Evolutionary conservation across 2,113 vertebrate genomes (phyloP).

Genomic region (Microcebus ravelobensis): DNA sequence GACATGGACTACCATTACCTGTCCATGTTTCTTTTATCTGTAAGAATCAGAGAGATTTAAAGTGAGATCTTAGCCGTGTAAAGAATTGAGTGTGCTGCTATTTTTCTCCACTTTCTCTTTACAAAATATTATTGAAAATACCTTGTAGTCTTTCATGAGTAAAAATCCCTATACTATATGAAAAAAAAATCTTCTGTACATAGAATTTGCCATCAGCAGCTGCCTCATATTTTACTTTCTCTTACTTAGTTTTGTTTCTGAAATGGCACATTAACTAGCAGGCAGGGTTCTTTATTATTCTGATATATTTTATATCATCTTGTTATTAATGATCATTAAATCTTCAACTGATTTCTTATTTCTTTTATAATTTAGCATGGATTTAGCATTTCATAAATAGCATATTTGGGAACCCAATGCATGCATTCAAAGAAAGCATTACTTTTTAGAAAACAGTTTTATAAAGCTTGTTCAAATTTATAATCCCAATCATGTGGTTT

Average conservation of each 20-base stretch:
- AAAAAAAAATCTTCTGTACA: not conserved
- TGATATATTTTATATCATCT: slow-evolving; percentile 21
- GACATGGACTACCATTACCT: not conserved
- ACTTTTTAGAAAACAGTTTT: not conserved
- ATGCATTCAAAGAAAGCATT: not conserved
- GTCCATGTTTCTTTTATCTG: not conserved
- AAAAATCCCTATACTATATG: slow-evolving; percentile 40
- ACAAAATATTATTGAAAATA: slow-evolving; percentile 38
- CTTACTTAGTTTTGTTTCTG: not conserved
- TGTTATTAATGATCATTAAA: slow-evolving; percentile 67
- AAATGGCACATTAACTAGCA: not conserved
- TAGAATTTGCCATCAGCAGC: not conserved
- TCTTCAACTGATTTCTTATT: slow-evolving; percentile 45
- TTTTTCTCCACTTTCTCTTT: not conserved
- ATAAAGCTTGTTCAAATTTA: not conserved
- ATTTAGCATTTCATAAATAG: not conserved
- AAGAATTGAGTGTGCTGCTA: not conserved
- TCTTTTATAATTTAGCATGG: not conserved
- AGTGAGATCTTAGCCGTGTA: not conserved
- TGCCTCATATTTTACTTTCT: slow-evolving; percentile 26
- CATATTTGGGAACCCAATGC: not conserved
- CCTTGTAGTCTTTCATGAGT: not conserved
- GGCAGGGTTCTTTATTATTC: slow-evolving; percentile 43
- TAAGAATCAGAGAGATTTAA: not conserved
- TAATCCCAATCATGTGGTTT: not conserved